Evolutionary conservation across 1,140 invertebrate species (phyloP).

Genomic region (Holotrichia oblita): DNA sequence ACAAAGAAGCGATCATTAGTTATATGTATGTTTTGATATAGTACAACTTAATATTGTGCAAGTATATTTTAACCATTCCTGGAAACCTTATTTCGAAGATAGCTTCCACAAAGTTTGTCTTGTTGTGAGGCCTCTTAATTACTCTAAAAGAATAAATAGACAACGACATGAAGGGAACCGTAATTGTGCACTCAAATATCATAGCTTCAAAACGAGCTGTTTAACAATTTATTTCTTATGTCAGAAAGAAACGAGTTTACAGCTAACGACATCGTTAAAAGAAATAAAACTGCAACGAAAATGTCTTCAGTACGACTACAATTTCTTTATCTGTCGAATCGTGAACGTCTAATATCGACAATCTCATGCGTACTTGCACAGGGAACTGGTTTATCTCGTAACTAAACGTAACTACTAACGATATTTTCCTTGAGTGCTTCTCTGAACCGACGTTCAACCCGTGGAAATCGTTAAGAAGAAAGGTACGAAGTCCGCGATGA

Average conservation of each 20-base stretch:
- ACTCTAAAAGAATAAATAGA: too few relatives aligned
- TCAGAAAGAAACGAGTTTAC: background rate
- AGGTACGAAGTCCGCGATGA: background rate
- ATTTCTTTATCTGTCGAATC: slow-evolving; percentile 12
- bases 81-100: too few relatives aligned
- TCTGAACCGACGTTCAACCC: background rate
- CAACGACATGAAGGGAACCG: too few relatives aligned
- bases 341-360: background rate
- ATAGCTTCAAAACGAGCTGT: background rate
- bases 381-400: background rate
- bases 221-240: background rate
- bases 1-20: too few relatives aligned
- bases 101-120: too few relatives aligned
- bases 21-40: too few relatives aligned
- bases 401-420: background rate
- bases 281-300: background rate
- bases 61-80: too few relatives aligned
- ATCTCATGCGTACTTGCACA: background rate
- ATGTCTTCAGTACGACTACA: slow-evolving; percentile 16
- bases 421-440: background rate
- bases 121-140: too few relatives aligned
- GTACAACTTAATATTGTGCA: too few relatives aligned
- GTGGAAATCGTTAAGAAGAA: background rate
- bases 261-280: slow-evolving; percentile 1
- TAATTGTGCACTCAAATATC: background rate